Base-by-base conservation (phyloP, 2,888 invertebrate genomes). In the Thereva unica region DNA sequence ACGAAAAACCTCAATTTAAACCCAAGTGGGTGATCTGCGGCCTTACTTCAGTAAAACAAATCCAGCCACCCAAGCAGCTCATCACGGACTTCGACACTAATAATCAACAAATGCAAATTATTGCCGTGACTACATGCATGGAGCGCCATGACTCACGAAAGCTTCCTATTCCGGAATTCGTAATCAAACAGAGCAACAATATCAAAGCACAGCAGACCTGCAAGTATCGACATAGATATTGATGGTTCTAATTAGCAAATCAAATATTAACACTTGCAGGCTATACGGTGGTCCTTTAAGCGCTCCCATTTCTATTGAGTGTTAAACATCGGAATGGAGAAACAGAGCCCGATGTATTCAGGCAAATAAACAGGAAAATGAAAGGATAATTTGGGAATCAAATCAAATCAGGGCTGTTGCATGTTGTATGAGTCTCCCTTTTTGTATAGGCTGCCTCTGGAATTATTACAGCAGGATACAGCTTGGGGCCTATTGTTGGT, bases 341-440 rank as follows among this genome's bases (percentile, higher is more conserved):
- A 61, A 35, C 23, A 49, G 61, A 23, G 23, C 9, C 61, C 12
- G 41, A 61, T 61, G 50, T 61, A 61, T 35, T 50, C 61, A 41
- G 61, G 50, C 61, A 61, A 61, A 61, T 50, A 61, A 61, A 61
- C 61, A 61, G 34, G 50, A 50, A 50, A 61, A 61, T 61, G 61
- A 61, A 61, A 61, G 61, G 61, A 61, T 61, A 61, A 61, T 61
- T 61, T 61, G 41, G 61, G 50, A 61, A 61, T 61, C 61, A 61
- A 61, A 49, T 61, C 50, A 61, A 61, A 61, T 61, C 61, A 61
- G 61, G 50, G 50, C 61, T 61, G 61, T 61, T 61, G 61, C 61
- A 61, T 61, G 61, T 61, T 49, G 50, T 61, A 50, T 61, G 50
- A 50, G 61, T 35, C 50, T 10, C 50, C 41, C 42, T 40, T 42